Base-by-base conservation (phyloP, 2,888 invertebrate genomes). In the Leucozona laternaria region DNA sequence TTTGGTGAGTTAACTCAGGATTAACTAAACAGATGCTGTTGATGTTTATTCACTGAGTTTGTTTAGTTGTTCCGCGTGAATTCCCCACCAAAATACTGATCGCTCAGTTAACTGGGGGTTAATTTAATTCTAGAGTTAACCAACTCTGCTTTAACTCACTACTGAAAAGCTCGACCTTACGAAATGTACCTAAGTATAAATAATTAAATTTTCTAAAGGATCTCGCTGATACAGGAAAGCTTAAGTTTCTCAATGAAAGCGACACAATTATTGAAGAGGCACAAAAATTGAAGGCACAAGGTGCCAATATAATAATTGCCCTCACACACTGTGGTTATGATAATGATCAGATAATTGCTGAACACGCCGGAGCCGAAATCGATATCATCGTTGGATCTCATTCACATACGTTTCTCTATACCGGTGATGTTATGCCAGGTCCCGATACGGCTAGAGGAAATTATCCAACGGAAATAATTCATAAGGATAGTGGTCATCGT, bases 321-420 rank as follows among this genome's bases (percentile, higher is more conserved):
- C 92, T 97, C n/a, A 97, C 97, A 0, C 97, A 98, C 91, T 95
- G 96, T 66, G 97, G 97, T 2, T 93, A 96, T 60, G 94, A 95
- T 2, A 94, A 94, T 22, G 96, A 96, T 89, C 93, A 94, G 93
- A 90, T 93, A 37, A 95, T 97, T 86, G 97, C 97, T 0, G 90
- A 91, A 4, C 93, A 94, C 4, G 95, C 94, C 50, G 94, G 96
- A 2, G 94, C 95, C 0, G 94, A 95, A 40, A 94, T 98, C 71
- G 96, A 97, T 91, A 93, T 97, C 0, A 96, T 98, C 77, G 96
- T 98, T n/a, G 97, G 97, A 6, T 96, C 95, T 0, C 97, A 97
- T 91, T 96, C 96, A 0, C 96, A 98, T 91, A 95, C 96, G 0
- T 95, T 97, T 88, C 93, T 97, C 0, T 97, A 95, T 91, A 95